phyloP scores from a whole-genome alignment of 92 coral and sea anemone genomes.

The Heliopora coerulea region DNA sequence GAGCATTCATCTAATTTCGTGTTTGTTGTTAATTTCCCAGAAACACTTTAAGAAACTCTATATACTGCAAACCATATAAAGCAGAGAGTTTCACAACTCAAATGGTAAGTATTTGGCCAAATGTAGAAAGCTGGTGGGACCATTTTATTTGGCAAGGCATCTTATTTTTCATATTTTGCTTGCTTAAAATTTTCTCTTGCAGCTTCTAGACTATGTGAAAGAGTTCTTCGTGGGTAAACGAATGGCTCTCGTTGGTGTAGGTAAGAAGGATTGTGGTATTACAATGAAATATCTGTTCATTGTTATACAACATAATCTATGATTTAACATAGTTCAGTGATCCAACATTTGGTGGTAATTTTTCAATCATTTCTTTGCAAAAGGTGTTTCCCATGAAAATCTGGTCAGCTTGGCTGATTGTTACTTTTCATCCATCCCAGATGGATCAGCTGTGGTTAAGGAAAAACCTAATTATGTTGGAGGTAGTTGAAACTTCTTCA shows the following conservation, averaged over 20 bases:
- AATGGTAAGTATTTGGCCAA: conserved; percentile 53
- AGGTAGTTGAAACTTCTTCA: conserved; percentile 55
- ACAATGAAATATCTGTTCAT: too few relatives aligned
- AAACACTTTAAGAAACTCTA: conserved; percentile 78
- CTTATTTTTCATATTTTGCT: background rate
- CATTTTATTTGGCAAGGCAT: too few relatives aligned
- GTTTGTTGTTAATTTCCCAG: conserved; percentile 37
- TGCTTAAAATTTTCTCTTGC: background rate
- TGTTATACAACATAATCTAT: too few relatives aligned
- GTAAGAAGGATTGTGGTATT: too few relatives aligned
- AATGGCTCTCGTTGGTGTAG: conserved; percentile 90
- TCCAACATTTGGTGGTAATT: too few relatives aligned
- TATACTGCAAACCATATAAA: conserved; percentile 89
- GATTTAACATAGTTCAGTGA: too few relatives aligned
- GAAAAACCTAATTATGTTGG: conserved; percentile 82
- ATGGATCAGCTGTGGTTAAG: conserved; percentile 53
- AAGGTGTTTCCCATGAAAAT: conserved; percentile 89
- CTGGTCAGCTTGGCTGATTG: conserved; percentile 68
- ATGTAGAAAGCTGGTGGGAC: too few relatives aligned
- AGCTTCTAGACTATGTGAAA: conserved; percentile 66
- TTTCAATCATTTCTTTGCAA: background rate
- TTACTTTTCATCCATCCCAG: conserved; percentile 71
- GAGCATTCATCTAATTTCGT: background rate
- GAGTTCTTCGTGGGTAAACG: conserved; percentile 72
- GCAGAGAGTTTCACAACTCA: conserved; percentile 62